Evolutionary conservation across 1,140 invertebrate genomes (phyloP).

Genomic region (Leguminivora glycinivorella): DNA sequence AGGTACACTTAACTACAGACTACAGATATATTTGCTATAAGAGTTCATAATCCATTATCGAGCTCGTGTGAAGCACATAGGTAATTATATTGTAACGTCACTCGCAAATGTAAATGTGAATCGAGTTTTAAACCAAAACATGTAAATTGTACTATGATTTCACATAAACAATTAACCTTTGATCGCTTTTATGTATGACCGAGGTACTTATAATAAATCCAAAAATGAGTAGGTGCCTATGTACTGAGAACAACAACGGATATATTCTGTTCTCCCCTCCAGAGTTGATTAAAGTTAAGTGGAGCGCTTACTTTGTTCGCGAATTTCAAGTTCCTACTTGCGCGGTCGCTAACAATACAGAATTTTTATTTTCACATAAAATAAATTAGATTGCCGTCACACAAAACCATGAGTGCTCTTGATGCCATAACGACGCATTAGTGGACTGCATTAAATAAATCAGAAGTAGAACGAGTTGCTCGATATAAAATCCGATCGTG

Average conservation of each 20-base stretch:
- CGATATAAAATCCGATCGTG: not conserved
- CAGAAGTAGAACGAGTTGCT: not conserved
- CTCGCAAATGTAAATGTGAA: not conserved
- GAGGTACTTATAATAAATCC: not conserved
- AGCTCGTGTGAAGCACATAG: no score
- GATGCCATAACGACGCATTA: slow-evolving; percentile 5
- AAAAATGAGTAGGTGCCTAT: not conserved
- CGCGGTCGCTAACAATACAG: slow-evolving; percentile 4
- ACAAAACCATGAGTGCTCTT: not conserved
- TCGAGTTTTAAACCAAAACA: not conserved
- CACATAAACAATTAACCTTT: slow-evolving; percentile 10
- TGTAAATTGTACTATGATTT: not conserved
- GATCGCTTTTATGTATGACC: not conserved
- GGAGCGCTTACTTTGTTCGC: slow-evolving; percentile 23
- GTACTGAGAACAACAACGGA: not conserved
- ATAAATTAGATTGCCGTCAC: slow-evolving; percentile 16
- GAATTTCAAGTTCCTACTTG: slow-evolving; percentile 22
- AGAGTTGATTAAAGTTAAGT: slow-evolving; percentile 27
- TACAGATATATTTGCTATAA: no score
- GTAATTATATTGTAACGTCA: no score
- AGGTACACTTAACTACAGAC: no score
- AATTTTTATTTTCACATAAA: not conserved
- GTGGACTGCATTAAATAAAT: slow-evolving; percentile 8
- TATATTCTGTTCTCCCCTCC: not conserved
- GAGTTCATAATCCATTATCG: no score